These are phyloP conservation scores for Saturnia japonica DNA, from an alignment of 2,888 invertebrate species.

Conservation along the genomic window DNA sequence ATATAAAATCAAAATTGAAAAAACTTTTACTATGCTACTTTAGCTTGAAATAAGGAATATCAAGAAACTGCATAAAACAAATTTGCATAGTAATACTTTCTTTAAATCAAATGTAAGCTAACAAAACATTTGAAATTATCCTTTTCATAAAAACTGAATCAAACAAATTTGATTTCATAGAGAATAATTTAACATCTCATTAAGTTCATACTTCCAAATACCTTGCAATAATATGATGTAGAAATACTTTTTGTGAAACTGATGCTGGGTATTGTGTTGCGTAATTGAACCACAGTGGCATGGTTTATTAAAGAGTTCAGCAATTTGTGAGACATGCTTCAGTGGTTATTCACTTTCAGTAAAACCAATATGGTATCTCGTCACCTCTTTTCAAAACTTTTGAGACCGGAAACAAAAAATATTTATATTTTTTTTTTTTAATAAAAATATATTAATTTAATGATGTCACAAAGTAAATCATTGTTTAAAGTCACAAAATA, in stretches of 20 bases:
- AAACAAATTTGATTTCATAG: neutral
- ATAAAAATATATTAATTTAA: constrained; percentile 21
- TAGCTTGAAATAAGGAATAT: too few relatives aligned
- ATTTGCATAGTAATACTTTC: neutral
- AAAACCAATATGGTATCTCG: constrained; percentile 58
- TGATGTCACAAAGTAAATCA: neutral
- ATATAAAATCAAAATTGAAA: neutral
- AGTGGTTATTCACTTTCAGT: constrained; percentile 42
- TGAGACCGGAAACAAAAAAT: constrained; percentile 63
- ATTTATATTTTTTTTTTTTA: constrained; percentile 26
- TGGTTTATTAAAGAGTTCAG: constrained; percentile 53
- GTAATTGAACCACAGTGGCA: constrained; percentile 50
- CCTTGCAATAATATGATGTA: constrained; percentile 70
- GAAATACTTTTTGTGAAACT: constrained; percentile 65
- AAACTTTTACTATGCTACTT: too few relatives aligned
- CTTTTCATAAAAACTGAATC: neutral
- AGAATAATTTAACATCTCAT: constrained; percentile 23
- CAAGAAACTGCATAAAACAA: neutral
- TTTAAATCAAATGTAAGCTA: neutral
- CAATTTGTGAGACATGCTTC: constrained; percentile 64
- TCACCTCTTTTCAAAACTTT: constrained; percentile 64
- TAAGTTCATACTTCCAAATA: constrained; percentile 52
- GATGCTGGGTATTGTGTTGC: constrained; percentile 50
- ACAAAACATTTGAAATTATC: neutral
- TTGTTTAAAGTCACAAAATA: constrained; percentile 52